Percentiles rank a stretch among this genome's conserved stretches.
Conservation (phyloP, 2,113 vertebrate species). For the Silurus asotus region DNA sequence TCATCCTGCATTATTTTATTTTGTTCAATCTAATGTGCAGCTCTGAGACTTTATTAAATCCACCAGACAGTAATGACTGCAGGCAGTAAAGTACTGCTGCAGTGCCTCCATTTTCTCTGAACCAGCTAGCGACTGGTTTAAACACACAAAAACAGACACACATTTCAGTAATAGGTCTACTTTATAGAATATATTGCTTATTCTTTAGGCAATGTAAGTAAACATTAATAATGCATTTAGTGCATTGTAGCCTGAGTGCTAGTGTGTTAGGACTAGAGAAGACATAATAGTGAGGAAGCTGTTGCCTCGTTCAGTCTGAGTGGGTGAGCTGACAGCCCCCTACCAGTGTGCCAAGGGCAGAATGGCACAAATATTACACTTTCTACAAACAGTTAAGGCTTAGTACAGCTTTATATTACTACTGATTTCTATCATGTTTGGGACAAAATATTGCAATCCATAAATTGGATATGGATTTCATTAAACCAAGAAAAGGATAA, state of each 20-base stretch:
- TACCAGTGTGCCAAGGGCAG: slow-evolving; percentile 26
- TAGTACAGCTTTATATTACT: background rate
- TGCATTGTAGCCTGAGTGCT: slow-evolving; percentile 29
- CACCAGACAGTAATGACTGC: background rate
- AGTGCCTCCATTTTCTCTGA: background rate
- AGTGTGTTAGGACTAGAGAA: slow-evolving; percentile 43
- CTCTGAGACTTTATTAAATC: background rate
- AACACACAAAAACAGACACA: background rate
- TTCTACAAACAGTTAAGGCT: background rate
- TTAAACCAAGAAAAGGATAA: background rate
- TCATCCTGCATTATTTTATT: background rate
- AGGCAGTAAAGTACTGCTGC: background rate
- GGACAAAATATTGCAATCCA: background rate
- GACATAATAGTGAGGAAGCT: slow-evolving; percentile 31
- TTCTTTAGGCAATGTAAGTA: slow-evolving; percentile 8
- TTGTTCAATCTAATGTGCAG: background rate
- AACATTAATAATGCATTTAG: slow-evolving; percentile 26
- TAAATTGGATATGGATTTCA: background rate
- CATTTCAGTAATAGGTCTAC: background rate
- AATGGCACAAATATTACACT: background rate
- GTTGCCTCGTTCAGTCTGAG: slow-evolving; percentile 33
- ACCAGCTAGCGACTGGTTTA: background rate
- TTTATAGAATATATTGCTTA: slow-evolving; percentile 21
- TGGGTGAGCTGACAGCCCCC: slow-evolving; percentile 19
- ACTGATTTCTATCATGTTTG: background rate